Base-by-base conservation (phyloP, 2,888 invertebrate species). In the Blastobasis lacticolella region DNA sequence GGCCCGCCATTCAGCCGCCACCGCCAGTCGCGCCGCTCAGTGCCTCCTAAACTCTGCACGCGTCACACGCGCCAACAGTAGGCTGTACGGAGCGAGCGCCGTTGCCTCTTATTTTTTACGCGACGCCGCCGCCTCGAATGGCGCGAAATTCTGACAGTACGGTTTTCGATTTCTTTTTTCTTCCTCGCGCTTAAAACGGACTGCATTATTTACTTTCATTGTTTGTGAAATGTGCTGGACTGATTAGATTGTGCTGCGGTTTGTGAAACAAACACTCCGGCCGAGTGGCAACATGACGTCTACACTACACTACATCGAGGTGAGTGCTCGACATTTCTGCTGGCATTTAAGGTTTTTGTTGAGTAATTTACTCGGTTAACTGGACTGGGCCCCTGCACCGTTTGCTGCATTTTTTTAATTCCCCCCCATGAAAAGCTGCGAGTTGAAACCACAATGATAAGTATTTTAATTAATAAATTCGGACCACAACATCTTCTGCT, bases 21-120 rank as follows among this genome's bases (percentile, higher is more conserved):
- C 53, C 56, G 52, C 52, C 55, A 43, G 56, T 58, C 63, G 64
- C 64, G 71, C 71, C 67, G 77, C 73, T 82, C 84, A 84, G 84
- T 85, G 80, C 74, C 75, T 77, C 72, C 79, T 73, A 83, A 85
- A 77, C 87, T 78, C 80, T 75, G 81, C 71, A 76, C 86, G 86
- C 78, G 78, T 69, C 73, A 85, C 87, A 85, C 87, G 86, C 85
- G 84, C 75, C 70, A 63, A 41, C 42, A 47, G 41, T 44, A 57
- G 67, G 59, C 67, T 69, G 73, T 75, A 82, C 72, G 72, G 78
- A 71, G 62, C 62, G 57, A 38, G 50, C 63, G 62, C 68, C 71
- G 66, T 71, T 70, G 69, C 69, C 69, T 67, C 65, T 73, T 69
- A 61, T 64, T 69, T 71, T 71, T 67, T 63, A 46, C 51, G 49